These are phyloP conservation scores for Drosophila funebris DNA, from an alignment of 1,140 invertebrate genomes.

Conservation along the genomic window DNA sequence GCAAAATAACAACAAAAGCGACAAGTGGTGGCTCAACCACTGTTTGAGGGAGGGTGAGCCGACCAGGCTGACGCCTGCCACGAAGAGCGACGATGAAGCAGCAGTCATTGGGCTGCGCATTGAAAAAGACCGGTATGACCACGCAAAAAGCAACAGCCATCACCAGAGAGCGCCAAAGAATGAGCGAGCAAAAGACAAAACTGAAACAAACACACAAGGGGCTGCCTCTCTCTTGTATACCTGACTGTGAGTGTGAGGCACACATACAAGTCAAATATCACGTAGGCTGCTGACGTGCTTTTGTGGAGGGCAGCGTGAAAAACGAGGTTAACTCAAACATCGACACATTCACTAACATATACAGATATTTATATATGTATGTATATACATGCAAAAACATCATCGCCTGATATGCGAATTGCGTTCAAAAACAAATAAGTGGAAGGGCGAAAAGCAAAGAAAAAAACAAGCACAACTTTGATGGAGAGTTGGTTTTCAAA, in stretches of 20 bases:
- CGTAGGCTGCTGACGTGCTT: constrained; percentile 62
- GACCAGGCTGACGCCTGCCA: constrained; percentile 3
- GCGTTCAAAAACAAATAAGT: constrained; percentile 64
- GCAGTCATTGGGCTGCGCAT: constrained; percentile 40
- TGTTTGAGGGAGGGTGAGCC: background rate
- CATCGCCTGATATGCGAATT: constrained; percentile 72
- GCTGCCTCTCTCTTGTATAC: constrained; percentile 16
- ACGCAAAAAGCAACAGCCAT: constrained; percentile 49
- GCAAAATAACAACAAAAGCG: constrained; percentile 73
- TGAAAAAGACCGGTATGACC: constrained; percentile 72
- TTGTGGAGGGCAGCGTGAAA: constrained; percentile 44
- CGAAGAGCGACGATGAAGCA: constrained; percentile 7
- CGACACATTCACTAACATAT: constrained; percentile 16
- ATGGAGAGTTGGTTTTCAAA: constrained; percentile 52
- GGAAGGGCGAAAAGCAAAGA: constrained; percentile 58
- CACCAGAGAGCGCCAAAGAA: constrained; percentile 31
- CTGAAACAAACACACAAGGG: constrained; percentile 38
- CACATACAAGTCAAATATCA: constrained; percentile 47
- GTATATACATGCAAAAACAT: constrained; percentile 37
- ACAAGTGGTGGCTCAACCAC: constrained; percentile 49
- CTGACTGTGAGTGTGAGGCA: constrained; percentile 25
- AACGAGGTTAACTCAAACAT: constrained; percentile 57
- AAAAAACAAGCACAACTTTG: constrained; percentile 47
- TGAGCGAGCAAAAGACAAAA: constrained; percentile 43
- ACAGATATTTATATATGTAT: constrained; percentile 16